Evolutionary conservation across 2,113 vertebrate genomes (phyloP).

Genomic region (Brienomyrus brachyistius): DNA sequence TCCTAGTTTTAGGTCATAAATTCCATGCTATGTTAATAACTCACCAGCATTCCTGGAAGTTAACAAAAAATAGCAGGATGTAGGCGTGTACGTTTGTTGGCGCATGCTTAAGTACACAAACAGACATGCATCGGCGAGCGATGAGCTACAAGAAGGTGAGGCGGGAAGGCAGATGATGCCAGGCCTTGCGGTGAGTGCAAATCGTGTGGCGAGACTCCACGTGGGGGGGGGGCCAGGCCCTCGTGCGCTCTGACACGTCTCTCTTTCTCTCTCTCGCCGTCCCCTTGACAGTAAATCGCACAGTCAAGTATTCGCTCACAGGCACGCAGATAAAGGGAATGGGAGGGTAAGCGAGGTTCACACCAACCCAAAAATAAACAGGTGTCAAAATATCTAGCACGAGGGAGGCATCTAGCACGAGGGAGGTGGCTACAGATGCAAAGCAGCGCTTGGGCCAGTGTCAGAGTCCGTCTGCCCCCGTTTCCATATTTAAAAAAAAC

Average conservation of each 20-base stretch:
- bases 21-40: not conserved
- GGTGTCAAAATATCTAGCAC: not conserved
- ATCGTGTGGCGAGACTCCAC: not conserved
- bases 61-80: not conserved
- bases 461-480: not conserved
- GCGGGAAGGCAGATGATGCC: not conserved
- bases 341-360: not conserved
- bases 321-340: not conserved
- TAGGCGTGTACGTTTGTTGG: not conserved
- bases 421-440: not conserved
- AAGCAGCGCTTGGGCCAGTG: not conserved
- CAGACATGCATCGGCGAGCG: not conserved
- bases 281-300: not conserved
- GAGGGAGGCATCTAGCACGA: not conserved
- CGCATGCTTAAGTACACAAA: not conserved
- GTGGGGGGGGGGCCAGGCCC: not conserved
- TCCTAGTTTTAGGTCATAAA: not conserved
- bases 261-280: not conserved
- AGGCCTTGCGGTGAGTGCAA: not conserved
- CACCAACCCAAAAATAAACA: not conserved
- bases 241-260: constrained; percentile 22
- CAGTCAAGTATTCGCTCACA: not conserved
- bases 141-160: not conserved
- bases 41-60: not conserved
- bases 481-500: not conserved